Conservation (phyloP, 1,140 invertebrate genomes). For the Holcopasites calliopsidis region DNA sequence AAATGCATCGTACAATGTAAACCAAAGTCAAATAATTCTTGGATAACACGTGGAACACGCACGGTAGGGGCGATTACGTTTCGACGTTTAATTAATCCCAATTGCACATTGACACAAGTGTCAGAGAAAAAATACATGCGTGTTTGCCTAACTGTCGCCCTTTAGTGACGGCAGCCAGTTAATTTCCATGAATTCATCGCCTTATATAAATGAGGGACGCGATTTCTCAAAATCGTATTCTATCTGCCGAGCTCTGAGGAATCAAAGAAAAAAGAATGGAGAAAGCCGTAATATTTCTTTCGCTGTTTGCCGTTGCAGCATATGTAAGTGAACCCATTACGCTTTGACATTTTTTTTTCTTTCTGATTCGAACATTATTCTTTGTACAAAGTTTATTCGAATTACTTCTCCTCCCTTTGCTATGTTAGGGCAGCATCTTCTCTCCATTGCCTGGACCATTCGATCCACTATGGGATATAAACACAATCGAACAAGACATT, state of each 20-base stretch:
- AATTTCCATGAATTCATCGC: background rate
- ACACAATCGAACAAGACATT: background rate
- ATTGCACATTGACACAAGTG: constrained; percentile 43
- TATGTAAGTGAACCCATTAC: constrained; percentile 50
- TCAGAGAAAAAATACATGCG: background rate
- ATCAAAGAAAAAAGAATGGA: constrained; percentile 53
- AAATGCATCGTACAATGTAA: too few relatives aligned
- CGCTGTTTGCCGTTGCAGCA: constrained; percentile 6
- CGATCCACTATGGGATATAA: background rate
- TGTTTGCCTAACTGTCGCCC: constrained; percentile 11
- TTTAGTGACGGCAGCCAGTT: background rate
- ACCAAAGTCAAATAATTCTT: background rate
- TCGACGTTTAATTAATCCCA: constrained; percentile 13
- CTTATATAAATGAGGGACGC: constrained; percentile 30
- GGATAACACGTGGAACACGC: background rate
- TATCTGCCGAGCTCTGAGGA: background rate
- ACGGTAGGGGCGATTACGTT: background rate
- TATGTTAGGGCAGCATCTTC: background rate
- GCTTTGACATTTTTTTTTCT: background rate
- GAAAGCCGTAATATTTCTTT: constrained; percentile 42
- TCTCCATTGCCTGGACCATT: background rate
- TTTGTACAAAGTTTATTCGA: too few relatives aligned
- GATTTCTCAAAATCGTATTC: background rate
- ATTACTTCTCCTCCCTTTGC: background rate
- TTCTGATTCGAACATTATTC: too few relatives aligned